phyloP scores from a whole-genome alignment of 2,797 vertebrate species.

The Dryobates pubescens region DNA sequence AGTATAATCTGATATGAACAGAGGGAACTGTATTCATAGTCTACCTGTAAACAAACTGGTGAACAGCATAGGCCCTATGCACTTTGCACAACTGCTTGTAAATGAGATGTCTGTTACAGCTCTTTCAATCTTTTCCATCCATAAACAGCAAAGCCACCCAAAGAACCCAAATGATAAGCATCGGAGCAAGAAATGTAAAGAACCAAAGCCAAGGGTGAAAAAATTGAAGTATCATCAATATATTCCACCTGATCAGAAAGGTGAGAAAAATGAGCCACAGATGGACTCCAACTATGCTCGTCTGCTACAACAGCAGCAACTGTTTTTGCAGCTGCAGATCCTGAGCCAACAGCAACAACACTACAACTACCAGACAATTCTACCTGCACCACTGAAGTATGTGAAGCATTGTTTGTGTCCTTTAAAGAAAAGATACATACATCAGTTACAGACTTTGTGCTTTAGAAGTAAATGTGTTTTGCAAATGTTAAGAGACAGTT shows the following conservation, averaged over 20 bases:
- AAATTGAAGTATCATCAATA: slow-evolving; percentile 99
- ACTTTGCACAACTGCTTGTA: neutral
- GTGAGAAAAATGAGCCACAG: slow-evolving; percentile 86
- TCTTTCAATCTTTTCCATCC: slow-evolving; percentile 48
- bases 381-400: slow-evolving; percentile 91
- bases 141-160: slow-evolving; percentile 89
- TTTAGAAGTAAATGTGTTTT: neutral
- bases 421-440: neutral
- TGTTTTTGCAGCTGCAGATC: slow-evolving; percentile 98
- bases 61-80: neutral
- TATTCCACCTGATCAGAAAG: slow-evolving; percentile 96
- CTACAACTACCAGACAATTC: slow-evolving; percentile 90
- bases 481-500: neutral
- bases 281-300: slow-evolving; percentile 96
- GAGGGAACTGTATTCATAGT: neutral
- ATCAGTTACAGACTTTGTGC: neutral
- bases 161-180: slow-evolving; percentile 88
- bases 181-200: slow-evolving; percentile 93
- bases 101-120: neutral
- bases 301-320: slow-evolving; percentile 94
- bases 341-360: slow-evolving; percentile 93
- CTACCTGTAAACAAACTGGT: neutral
- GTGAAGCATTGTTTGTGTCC: slow-evolving; percentile 49
- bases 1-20: neutral
- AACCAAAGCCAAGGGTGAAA: slow-evolving; percentile 91